Base-by-base conservation (phyloP, 2,888 invertebrate species). In the Aphelenchoides bicaudatus region DNA sequence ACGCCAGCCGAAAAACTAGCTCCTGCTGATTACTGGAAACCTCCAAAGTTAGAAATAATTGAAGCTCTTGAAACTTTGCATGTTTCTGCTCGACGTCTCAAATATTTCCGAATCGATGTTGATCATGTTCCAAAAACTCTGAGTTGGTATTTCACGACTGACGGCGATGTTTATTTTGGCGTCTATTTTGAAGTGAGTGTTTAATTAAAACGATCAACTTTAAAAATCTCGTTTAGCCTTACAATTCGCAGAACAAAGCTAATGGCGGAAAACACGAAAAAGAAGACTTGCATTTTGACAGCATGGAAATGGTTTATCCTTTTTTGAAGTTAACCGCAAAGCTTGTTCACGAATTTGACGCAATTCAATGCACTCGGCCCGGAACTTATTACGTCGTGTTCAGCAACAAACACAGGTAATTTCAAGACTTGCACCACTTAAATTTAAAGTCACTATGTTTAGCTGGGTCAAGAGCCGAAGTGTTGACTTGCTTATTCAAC, bases 111-210 rank as follows among this genome's bases (percentile, higher is more conserved):
- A 8, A 51, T 78, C n/a, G 67, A 73, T 37, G 67, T 75, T 5
- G 63, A 59, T 0, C 56, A 58, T 48, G 61, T 47, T 6, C 50
- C 54, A 21, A 66, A 64, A 39, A 66, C 62, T 3, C 64, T 78
- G 28, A 64, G 63, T 39, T 79, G 77, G 77, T 78, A 76, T 54
- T 78, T 74, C 63, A 58, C 59, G 16, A 76, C 76, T 1, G 78
- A 78, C 47, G 73, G 73, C 29, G 78, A 79, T 47, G 58, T 78
- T 27, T 70, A 66, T 48, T 77, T 75, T 58, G 78, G 78, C 1
- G 62, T 78, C 1, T 78, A 73, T 62, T 74, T 61, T 55, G 70
- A 72, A 62, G 69, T 68, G 16, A 28, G 25, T 2, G 13, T n/a
- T 13, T 25, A 10, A 1, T 23, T 4, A 16, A 25, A 37, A n/a